A percentile compares a stretch with the other conserved stretches of the same genome.
phyloP scores from a whole-genome alignment of 2,113 vertebrate species.

The Bos taurus region ARS-UCD2.0 NC_037335.1:59810501-59811000 shows the following conservation, averaged over 20 bases:
- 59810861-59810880: background rate
- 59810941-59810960: slow-evolving; percentile 25
- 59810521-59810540: background rate
- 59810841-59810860: background rate
- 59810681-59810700: background rate
- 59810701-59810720: background rate
- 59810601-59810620: background rate
- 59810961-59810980: background rate
- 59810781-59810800: background rate
- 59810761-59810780: background rate
- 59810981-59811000: background rate
- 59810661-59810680: background rate
- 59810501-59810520: background rate
- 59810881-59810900: background rate
- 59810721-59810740: background rate
- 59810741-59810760: background rate
- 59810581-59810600: background rate
- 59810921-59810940: background rate
- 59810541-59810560: background rate
- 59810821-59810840: background rate
- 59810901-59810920: background rate
- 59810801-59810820: background rate
- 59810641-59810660: background rate
- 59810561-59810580: background rate
- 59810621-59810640: background rate